phyloP scores from a whole-genome alignment of 2,797 vertebrate species.

The Typhlichthys subterraneus region DNA sequence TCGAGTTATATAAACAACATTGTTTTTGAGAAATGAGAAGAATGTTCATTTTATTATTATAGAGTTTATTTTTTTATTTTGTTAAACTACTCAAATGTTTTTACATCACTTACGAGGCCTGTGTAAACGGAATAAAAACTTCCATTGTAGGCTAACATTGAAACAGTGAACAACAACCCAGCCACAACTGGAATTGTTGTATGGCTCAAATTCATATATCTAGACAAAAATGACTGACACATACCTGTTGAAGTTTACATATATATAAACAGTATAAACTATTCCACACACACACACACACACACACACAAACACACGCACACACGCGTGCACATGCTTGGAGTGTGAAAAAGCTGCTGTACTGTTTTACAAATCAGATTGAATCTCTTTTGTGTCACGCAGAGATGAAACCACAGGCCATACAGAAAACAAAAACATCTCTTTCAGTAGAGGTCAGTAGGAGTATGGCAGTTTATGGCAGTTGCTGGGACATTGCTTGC shows the following conservation, averaged over 20 bases:
- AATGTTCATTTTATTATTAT: background rate
- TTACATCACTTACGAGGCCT: background rate
- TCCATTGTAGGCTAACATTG: no score
- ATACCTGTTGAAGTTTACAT: no score
- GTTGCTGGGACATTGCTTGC: background rate
- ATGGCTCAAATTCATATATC: background rate
- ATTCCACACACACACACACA: no score
- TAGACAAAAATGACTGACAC: no score
- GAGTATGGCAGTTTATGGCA: constrained; percentile 5
- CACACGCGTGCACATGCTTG: background rate
- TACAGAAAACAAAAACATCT: constrained; percentile 44
- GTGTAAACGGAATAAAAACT: no score
- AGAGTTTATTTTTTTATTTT: no score
- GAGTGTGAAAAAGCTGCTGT: constrained; percentile 40
- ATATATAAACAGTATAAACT: no score
- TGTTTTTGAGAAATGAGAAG: background rate
- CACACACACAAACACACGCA: no score
- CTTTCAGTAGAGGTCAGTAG: constrained; percentile 26
- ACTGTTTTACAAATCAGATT: constrained; percentile 37
- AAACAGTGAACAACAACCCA: background rate
- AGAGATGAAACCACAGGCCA: constrained; percentile 10
- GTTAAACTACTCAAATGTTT: no score
- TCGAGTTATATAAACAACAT: background rate
- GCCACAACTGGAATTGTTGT: background rate
- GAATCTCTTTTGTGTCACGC: constrained; percentile 40